Conservation (phyloP, 2,113 vertebrate genomes). For the Pterophyllum scalare region DNA sequence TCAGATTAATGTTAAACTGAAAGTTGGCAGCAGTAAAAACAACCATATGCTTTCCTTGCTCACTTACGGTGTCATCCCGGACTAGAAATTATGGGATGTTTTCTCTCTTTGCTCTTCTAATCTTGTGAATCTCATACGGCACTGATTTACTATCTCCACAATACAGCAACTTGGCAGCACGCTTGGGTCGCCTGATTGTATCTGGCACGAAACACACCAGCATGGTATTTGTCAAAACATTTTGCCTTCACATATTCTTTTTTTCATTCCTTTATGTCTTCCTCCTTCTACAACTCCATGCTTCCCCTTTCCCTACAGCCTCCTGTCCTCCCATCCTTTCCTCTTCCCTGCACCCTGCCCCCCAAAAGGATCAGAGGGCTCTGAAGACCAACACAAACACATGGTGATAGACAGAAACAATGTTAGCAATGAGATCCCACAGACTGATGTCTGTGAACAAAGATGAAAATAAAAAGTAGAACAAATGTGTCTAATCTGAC, state of each 20-base stretch:
- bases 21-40: not conserved
- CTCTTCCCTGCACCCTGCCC: not conserved
- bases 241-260: constrained; percentile 56
- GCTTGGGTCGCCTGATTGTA: constrained; percentile 64
- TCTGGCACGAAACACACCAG: constrained; percentile 60
- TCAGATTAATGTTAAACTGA: constrained; percentile 28
- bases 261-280: constrained; percentile 7
- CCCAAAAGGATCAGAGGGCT: constrained; percentile 34
- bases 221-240: constrained; percentile 64
- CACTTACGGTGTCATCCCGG: constrained; percentile 15
- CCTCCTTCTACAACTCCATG: not conserved
- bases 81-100: constrained; percentile 52
- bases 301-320: too few species aligned
- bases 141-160: constrained; percentile 53
- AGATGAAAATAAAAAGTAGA: constrained; percentile 37
- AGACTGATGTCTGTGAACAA: constrained; percentile 64
- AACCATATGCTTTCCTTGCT: not conserved
- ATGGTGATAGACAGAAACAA: constrained; percentile 66
- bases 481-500: constrained; percentile 60
- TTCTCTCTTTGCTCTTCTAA: constrained; percentile 40
- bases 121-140: constrained; percentile 49
- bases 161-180: constrained; percentile 58
- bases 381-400: constrained; percentile 33
- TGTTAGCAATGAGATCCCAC: constrained; percentile 68
- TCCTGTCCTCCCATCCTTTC: not conserved